phyloP scores from a whole-genome alignment of 92 coral and sea anemone species.

The Porites cylindrica region DNA sequence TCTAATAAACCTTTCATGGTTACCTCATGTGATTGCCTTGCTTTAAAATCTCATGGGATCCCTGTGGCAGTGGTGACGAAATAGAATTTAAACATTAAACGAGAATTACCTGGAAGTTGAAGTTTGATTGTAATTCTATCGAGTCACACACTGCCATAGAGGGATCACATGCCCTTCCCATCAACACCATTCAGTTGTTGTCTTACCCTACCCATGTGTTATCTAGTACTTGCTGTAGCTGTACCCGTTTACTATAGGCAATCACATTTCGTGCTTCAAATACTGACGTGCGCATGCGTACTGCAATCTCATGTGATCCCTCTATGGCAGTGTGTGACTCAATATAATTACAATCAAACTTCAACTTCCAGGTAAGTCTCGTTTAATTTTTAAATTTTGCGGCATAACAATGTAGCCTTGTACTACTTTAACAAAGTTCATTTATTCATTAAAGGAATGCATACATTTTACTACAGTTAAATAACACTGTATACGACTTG shows the following conservation, averaged over 20 bases:
- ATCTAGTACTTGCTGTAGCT: too few species aligned
- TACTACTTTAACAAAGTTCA: too few species aligned
- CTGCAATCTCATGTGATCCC: constrained; percentile 36
- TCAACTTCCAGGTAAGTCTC: too few species aligned
- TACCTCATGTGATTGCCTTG: constrained; percentile 35
- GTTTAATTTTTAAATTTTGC: not conserved
- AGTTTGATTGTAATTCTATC: constrained; percentile 12
- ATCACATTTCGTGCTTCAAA: constrained; percentile 38
- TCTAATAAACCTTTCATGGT: not conserved
- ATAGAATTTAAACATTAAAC: constrained; percentile 26
- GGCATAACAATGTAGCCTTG: too few species aligned
- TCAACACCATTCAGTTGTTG: not conserved
- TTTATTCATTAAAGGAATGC: too few species aligned
- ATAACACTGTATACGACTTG: too few species aligned
- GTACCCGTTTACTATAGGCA: not conserved
- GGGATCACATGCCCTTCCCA: constrained; percentile 36
- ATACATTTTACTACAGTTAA: too few species aligned
- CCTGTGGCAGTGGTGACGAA: constrained; percentile 61
- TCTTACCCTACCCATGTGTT: not conserved
- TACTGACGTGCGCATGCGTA: constrained; percentile 50
- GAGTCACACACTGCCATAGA: constrained; percentile 16
- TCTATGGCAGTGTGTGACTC: too few species aligned
- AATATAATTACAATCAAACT: too few species aligned
- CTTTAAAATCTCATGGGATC: constrained; percentile 49
- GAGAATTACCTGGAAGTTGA: not conserved